Percentiles rank a stretch among this genome's conserved stretches.
These are phyloP conservation scores for Myotis lucifugus DNA, from an alignment of 2,113 vertebrate genomes.

Conservation along the genomic window DNA sequence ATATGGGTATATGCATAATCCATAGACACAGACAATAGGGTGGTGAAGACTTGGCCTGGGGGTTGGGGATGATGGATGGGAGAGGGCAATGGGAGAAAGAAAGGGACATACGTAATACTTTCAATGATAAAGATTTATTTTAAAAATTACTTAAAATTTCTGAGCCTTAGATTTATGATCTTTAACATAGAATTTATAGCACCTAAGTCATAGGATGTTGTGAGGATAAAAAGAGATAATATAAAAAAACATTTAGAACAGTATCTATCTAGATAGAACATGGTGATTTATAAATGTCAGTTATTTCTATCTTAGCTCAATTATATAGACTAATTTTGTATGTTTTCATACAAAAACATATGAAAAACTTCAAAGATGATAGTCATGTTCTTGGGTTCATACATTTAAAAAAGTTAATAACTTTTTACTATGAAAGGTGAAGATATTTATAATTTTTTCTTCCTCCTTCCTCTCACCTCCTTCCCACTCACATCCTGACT, in stretches of 20 bases:
- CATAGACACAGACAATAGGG: too few relatives aligned
- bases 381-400: background rate
- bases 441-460: background rate
- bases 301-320: conserved; percentile 32
- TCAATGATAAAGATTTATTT: too few relatives aligned
- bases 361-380: background rate
- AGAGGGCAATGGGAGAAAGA: too few relatives aligned
- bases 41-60: too few relatives aligned
- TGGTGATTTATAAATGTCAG: background rate
- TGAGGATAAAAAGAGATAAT: background rate
- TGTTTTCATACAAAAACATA: background rate
- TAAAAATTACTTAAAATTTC: background rate
- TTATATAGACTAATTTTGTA: conserved; percentile 14
- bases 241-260: background rate
- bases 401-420: background rate
- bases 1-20: too few relatives aligned
- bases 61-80: too few relatives aligned
- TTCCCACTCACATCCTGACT: background rate
- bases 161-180: background rate
- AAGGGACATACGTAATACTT: too few relatives aligned
- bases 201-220: background rate
- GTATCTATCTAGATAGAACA: background rate
- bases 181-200: background rate
- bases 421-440: background rate
- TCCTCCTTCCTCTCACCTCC: background rate